Evolutionary conservation across 2,113 vertebrate species (phyloP).

Genomic region (Eclectus roratus): DNA sequence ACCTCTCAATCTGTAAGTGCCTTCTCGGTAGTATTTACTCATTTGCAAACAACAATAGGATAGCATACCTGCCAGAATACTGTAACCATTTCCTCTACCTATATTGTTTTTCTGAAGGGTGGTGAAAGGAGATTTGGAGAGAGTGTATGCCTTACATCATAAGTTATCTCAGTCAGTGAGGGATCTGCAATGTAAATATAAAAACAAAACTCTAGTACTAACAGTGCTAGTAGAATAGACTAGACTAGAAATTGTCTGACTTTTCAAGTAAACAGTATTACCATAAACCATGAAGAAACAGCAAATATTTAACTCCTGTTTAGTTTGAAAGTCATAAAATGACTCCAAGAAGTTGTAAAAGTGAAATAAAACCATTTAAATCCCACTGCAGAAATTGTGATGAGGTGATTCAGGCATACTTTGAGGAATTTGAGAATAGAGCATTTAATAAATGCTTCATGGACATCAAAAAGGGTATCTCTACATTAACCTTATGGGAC

Average conservation of each 20-base stretch:
- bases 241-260: not conserved
- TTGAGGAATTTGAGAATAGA: not conserved
- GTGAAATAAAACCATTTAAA: not conserved
- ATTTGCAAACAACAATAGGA: not conserved
- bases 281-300: not conserved
- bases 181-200: not conserved
- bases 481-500: not conserved
- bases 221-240: not conserved
- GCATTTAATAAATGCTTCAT: not conserved
- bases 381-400: not conserved
- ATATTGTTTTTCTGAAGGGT: not conserved
- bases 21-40: not conserved
- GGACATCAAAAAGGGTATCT: rapidly evolving
- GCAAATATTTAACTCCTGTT: not conserved
- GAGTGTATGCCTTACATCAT: not conserved
- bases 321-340: not conserved
- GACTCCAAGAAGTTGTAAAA: not conserved
- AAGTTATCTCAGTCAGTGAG: not conserved
- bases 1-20: not conserved
- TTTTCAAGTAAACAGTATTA: not conserved
- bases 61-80: not conserved
- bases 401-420: not conserved
- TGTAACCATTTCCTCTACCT: not conserved
- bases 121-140: not conserved
- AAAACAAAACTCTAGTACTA: not conserved